Evolutionary conservation across 2,113 vertebrate species (phyloP), one percentile per base, ranked within the genome.

Genomic region (Stercorarius parasiticus): DNA sequence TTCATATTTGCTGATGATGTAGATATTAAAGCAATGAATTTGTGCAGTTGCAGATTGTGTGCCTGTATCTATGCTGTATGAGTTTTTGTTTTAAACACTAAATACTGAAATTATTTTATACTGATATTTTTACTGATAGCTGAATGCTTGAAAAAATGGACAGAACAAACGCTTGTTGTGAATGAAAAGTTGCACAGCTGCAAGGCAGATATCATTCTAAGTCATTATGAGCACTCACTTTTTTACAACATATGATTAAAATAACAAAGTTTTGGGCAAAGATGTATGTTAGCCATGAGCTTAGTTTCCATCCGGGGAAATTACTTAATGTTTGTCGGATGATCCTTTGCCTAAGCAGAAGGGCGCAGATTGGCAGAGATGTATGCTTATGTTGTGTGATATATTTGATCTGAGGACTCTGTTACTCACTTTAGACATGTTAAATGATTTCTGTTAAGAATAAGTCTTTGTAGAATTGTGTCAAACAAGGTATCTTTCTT

Each of bases 401-500:
- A 5, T 85, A 47, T 32, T 86, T 82, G 26, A 66, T 36, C 21
- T 50, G 32, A 58, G 3, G 7, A 22, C 32, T 71, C 6, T 0
- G 0, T 80, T 86, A 90, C 34, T 93, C 9, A 3, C 59, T 90
- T 86, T 29, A 55, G 30, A 52, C 10, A 3, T 32, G 30, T 23
- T 58, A 90, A 74, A 15, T 80, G 43, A 22, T 40, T 52, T 90
- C 53, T 85, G 5, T 79, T 88, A 77, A 56, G 49, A 82, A 9
- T 55, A 71, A 69, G 21, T 87, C 64, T 67, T 62, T 78, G 52
- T 38, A 36, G 40, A 49, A n/a, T 82, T 95, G 36, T 72, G 40
- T 93, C 53, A 88, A 88, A 87, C 38, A 66, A 90, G 43, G 12
- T 96, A 16, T 86, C 53, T 96, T 87, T 93, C 49, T 77, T 70